Base-by-base conservation (phyloP, 2,113 vertebrate genomes). In the Hydrochoerus hydrochaeris region DNA sequence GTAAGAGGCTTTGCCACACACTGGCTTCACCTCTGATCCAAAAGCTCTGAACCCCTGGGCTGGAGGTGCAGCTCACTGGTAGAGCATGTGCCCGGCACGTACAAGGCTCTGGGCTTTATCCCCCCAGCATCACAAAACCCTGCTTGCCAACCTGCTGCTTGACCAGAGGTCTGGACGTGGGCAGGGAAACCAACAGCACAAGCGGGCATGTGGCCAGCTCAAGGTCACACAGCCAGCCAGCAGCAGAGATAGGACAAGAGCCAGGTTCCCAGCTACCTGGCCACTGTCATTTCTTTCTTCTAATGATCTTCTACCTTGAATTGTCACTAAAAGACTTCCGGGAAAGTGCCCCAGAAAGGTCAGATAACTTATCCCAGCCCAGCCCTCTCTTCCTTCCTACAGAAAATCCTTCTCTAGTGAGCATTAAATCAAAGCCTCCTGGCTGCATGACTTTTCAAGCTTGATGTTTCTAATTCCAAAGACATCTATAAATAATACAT, bases 401-500 rank as follows among this genome's bases (percentile, higher is more conserved):
- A n/a, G 57, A 85, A 96, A 92, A 86, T 46, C 62, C 81, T 22
- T 93, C 69, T 94, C 84, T 5, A 30, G 57, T 7, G 0, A 94
- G 94, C 87, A 82, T 83, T 95, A 93, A 95, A 91, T 97, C 94
- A 97, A 90, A 96, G 80, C 94, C 71, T 96, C 84, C 80, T 94
- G 26, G 75, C 83, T 60, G 87, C 63, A 77, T 93, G 91, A 63
- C 77, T 81, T 93, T 87, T 91, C 81, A 89, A 85, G 93, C 91
- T 94, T 54, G 28, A 77, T 91, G 83, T 93, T 96, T 95, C 94
- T 90, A 95, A 95, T 95, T 90, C 92, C 87, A 97, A 97, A 97
- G 88, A 95, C 88, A 90, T 90, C 96, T 95, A 97, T 98, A 96
- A 96, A 98, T 97, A 97, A 98, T 97, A 97, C 94, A 97, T 90